Evolutionary conservation across 2,888 invertebrate species (phyloP).

Genomic region (Silvanus unidentatus): DNA sequence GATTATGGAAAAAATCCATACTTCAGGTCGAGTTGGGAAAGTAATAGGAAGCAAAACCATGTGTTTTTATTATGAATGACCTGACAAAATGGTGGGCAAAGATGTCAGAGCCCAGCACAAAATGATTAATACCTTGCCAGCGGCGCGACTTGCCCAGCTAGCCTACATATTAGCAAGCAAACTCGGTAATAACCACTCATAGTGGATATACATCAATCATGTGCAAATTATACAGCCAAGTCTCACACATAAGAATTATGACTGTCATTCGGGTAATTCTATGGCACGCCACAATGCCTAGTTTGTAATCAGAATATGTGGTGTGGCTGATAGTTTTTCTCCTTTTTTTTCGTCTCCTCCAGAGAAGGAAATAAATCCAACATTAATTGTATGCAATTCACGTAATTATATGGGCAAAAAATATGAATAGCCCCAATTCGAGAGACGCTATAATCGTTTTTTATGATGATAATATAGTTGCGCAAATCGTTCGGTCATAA

Average conservation of each 20-base stretch:
- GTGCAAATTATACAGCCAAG: constrained; percentile 42
- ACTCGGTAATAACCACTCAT: constrained; percentile 42
- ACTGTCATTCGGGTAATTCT: constrained; percentile 44
- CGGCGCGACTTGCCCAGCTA: constrained; percentile 34
- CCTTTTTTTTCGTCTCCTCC: not conserved
- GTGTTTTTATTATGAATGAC: constrained; percentile 42
- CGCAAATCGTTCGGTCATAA: not conserved
- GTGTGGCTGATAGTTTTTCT: not conserved
- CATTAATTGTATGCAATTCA: constrained; percentile 39
- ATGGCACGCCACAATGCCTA: constrained; percentile 32
- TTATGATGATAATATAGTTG: constrained; percentile 12
- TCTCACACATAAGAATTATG: constrained; percentile 43
- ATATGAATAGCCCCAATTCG: constrained; percentile 36
- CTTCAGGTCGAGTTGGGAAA: not conserved
- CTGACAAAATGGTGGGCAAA: constrained; percentile 43
- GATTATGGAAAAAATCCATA: too few relatives aligned
- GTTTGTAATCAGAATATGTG: constrained; percentile 26
- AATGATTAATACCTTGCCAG: constrained; percentile 39
- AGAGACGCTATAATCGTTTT: constrained; percentile 31
- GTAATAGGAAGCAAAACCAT: constrained; percentile 22
- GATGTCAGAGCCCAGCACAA: constrained; percentile 38
- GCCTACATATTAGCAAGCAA: constrained; percentile 38
- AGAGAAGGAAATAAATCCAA: constrained; percentile 15
- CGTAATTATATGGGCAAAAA: constrained; percentile 34
- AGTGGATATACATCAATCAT: constrained; percentile 43